Base-by-base conservation (phyloP, 2,888 invertebrate genomes). In the Andrena trimmerana region DNA sequence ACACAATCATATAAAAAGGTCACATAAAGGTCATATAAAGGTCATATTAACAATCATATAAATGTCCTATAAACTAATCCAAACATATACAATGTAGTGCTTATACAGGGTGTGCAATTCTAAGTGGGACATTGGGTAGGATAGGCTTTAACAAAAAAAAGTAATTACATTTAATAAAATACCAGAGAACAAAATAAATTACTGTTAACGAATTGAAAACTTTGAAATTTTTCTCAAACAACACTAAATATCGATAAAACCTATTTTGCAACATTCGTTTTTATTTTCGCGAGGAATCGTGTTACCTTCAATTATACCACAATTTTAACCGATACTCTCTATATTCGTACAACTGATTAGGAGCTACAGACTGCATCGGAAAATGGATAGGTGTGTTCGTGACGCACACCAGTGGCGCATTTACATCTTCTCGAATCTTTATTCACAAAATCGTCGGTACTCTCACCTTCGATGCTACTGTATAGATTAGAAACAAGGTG, bases 381-480 rank as follows among this genome's bases (percentile, higher is more conserved):
- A 63, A 68, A 20, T 54, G 63, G 48, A 66, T 60, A 63, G 69
- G 77, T 65, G 68, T 54, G 24, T 50, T 78, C 31, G 50, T 72
- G 68, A 78, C 54, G 81, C 52, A 69, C 69, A 24, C 24, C 20
- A 52, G n/a, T 8, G 52, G 60, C 62, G 36, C 36, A 4, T 59
- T 62, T 60, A 63, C 36, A 20, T 63, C 52, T 75, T 68, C 69
- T 50, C 16, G 48, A 54, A 24, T 50, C 48, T 24, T 48, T 8
- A 50, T 29, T 74, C 63, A 62, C 8, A 67, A 66, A 57, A n/a
- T 77, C 57, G 36, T 60, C 50, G 65, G 50, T 50, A 57, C 71
- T 74, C 50, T 85, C 82, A 65, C 63, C 81, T 86, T 86, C 83
- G 76, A 86, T 63, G 36, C 31, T 52, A 24, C 10, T 7, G 5